A percentile compares a stretch with the other conserved stretches of the same genome.
phyloP scores from a whole-genome alignment of 2,888 invertebrate genomes.

The Temnothorax rugatulus region DNA sequence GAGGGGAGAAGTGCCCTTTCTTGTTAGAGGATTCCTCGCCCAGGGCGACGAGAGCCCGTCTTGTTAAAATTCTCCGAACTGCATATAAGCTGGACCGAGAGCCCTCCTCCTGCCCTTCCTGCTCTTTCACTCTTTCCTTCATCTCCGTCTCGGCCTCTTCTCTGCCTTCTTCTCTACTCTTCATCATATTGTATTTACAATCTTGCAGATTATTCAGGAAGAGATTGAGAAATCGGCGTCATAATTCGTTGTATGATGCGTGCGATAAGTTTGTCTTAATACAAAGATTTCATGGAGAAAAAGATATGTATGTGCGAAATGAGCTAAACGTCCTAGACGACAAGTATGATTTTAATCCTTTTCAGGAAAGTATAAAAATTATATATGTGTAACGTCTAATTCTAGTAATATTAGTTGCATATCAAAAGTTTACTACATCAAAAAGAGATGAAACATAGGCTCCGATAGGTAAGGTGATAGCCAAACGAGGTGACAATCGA shows the following conservation, averaged over 20 bases:
- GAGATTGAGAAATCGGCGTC: conserved; percentile 12
- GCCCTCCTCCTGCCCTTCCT: conserved; percentile 37
- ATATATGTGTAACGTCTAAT: neutral
- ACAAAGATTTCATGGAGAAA: neutral
- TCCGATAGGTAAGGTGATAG: neutral
- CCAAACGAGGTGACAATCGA: neutral
- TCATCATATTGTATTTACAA: conserved; percentile 40
- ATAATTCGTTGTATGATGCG: neutral
- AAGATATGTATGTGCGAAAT: neutral
- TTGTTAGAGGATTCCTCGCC: conserved; percentile 80
- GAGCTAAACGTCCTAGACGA: neutral
- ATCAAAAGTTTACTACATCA: neutral
- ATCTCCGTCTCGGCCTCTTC: conserved; percentile 40
- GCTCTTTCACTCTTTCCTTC: neutral
- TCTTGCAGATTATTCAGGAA: conserved; percentile 32
- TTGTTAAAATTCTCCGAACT: conserved; percentile 83
- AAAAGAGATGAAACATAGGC: neutral
- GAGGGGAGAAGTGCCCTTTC: conserved; percentile 78
- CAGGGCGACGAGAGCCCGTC: conserved; percentile 77
- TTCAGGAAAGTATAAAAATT: neutral
- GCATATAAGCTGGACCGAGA: conserved; percentile 69
- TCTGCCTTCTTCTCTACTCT: conserved; percentile 44
- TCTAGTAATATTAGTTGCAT: neutral
- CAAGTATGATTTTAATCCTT: neutral
- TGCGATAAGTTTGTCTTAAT: neutral